Percentiles rank a stretch among this genome's conserved stretches.
phyloP scores from a whole-genome alignment of 1,140 invertebrate species.

The Drosophila serrata region DNA sequence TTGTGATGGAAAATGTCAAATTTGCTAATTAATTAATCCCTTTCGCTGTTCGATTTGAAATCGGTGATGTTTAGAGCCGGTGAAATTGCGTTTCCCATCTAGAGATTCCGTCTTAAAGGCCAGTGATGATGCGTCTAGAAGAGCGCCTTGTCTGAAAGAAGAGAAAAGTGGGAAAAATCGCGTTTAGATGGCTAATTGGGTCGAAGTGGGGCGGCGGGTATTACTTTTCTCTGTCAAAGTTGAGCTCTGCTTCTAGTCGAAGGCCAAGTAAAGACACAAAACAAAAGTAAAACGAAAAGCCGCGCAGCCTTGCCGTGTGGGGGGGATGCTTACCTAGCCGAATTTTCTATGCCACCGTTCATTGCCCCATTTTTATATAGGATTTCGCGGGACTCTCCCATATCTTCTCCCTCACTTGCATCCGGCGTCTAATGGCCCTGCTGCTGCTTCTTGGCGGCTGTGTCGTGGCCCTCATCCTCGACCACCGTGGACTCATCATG shows the following conservation, averaged over 20 bases:
- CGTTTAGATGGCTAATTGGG: background rate
- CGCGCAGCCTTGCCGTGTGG: slow-evolving; percentile 63
- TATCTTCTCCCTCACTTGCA: slow-evolving; percentile 38
- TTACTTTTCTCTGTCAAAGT: slow-evolving; percentile 73
- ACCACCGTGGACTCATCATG: slow-evolving; percentile 76
- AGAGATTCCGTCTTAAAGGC: background rate
- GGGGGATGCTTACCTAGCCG: slow-evolving; percentile 76
- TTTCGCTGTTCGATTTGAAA: slow-evolving; percentile 45
- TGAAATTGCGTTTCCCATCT: slow-evolving; percentile 17
- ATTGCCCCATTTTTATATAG: slow-evolving; percentile 59
- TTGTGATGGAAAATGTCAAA: slow-evolving; percentile 69
- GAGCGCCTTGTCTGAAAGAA: slow-evolving; percentile 41
- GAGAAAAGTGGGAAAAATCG: background rate
- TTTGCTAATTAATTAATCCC: slow-evolving; percentile 57
- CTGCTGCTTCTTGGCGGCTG: slow-evolving; percentile 38
- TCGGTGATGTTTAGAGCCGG: slow-evolving; percentile 53
- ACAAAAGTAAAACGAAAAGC: slow-evolving; percentile 62
- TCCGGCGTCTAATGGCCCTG: slow-evolving; percentile 49
- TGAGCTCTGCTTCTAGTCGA: slow-evolving; percentile 74
- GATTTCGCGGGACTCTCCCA: slow-evolving; percentile 41
- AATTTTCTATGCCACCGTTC: slow-evolving; percentile 69
- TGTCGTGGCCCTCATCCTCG: slow-evolving; percentile 62
- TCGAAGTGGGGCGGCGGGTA: slow-evolving; percentile 27
- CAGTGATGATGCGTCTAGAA: slow-evolving; percentile 17
- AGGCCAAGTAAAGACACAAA: slow-evolving; percentile 58